A percentile compares a stretch with the other conserved stretches of the same genome.
Evolutionary conservation across 2,113 vertebrate species (phyloP).

Genomic region (Alethe castanea): DNA sequence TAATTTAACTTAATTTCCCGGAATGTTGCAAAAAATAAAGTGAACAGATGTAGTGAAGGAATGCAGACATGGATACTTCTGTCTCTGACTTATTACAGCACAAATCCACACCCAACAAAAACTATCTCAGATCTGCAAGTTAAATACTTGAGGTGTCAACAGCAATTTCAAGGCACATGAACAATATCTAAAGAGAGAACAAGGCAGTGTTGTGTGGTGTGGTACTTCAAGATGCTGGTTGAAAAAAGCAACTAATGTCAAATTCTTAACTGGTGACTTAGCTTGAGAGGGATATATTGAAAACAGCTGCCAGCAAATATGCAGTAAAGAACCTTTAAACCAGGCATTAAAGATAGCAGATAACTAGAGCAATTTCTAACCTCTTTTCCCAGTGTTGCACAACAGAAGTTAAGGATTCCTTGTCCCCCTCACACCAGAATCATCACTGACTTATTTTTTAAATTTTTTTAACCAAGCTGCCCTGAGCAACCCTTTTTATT

Average conservation of each 20-base stretch:
- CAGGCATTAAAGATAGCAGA: constrained; percentile 52
- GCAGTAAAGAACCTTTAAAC: constrained; percentile 57
- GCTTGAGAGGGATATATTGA: constrained; percentile 40
- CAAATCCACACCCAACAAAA: constrained; percentile 56
- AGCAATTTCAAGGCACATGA: constrained; percentile 62
- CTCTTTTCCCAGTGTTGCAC: not conserved
- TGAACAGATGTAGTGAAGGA: constrained; percentile 44
- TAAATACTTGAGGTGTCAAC: constrained; percentile 65
- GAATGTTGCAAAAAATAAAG: constrained; percentile 62
- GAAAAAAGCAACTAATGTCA: constrained; percentile 51
- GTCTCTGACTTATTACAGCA: constrained; percentile 49
- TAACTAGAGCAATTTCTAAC: constrained; percentile 17
- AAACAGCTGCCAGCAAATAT: constrained; percentile 66
- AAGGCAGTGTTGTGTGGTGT: constrained; percentile 39
- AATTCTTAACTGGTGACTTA: constrained; percentile 68
- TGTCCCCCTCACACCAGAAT: not conserved
- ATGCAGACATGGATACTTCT: constrained; percentile 55
- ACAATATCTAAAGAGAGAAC: constrained; percentile 54
- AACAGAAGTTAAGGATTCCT: constrained; percentile 11
- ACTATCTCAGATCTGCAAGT: constrained; percentile 40
- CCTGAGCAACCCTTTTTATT: constrained; percentile 53
- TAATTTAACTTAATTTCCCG: constrained; percentile 66
- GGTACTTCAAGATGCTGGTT: constrained; percentile 57
- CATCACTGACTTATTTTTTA: not conserved
- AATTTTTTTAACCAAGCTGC: not conserved